Conservation (phyloP, 2,888 invertebrate genomes). For the Chelonus formosanus region DNA sequence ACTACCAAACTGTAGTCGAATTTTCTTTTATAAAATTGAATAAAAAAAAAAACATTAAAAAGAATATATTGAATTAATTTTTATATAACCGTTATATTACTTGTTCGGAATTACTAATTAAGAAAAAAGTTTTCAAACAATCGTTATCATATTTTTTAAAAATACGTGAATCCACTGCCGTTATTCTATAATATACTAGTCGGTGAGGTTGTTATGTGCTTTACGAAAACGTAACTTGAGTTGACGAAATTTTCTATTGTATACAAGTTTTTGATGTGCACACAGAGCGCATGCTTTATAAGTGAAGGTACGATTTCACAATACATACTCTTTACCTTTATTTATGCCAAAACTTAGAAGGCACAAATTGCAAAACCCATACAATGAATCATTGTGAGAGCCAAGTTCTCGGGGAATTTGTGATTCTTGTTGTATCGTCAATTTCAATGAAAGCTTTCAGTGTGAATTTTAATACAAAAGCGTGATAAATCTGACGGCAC, state of each 20-base stretch:
- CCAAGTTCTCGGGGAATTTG: conserved; percentile 14
- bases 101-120: conserved; percentile 36
- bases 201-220: neutral
- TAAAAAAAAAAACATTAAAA: conserved; percentile 19
- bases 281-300: conserved; percentile 9
- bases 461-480: conserved; percentile 12
- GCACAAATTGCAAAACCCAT: conserved; percentile 37
- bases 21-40: conserved; percentile 10
- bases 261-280: conserved; percentile 44
- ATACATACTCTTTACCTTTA: conserved; percentile 35
- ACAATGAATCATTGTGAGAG: conserved; percentile 43
- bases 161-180: too few relatives aligned
- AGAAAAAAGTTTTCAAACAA: conserved; percentile 17
- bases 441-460: conserved; percentile 22
- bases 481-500: conserved; percentile 13
- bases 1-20: conserved; percentile 20
- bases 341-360: conserved; percentile 44
- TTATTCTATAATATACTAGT: neutral
- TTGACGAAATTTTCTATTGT: conserved; percentile 40
- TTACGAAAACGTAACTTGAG: conserved; percentile 4
- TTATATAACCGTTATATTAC: conserved; percentile 16
- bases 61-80: conserved; percentile 15
- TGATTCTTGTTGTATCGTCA: conserved; percentile 10
- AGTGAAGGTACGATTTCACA: conserved; percentile 33
- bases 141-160: neutral